These are phyloP conservation scores for Rhabdomys dilectus DNA, from an alignment of 2,113 vertebrate genomes.

Conservation along the genomic window DNA sequence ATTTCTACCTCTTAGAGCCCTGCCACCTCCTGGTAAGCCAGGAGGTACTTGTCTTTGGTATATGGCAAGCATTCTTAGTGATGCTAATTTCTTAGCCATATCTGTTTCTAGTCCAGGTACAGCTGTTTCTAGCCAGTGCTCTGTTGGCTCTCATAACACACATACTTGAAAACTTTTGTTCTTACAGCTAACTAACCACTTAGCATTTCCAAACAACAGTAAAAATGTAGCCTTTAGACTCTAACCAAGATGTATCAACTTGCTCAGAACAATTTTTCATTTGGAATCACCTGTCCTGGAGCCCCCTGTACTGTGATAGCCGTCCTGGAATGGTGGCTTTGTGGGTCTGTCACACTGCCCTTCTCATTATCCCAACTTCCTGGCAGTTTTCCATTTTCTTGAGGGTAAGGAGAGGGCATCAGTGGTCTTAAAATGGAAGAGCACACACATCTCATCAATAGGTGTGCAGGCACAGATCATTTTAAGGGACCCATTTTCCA, in stretches of 20 bases:
- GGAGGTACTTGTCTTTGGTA: background rate
- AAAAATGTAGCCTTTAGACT: background rate
- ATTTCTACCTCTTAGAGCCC: background rate
- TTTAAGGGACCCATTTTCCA: slow-evolving; percentile 48
- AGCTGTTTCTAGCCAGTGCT: background rate
- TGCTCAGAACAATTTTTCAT: background rate
- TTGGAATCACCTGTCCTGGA: background rate
- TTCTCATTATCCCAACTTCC: background rate
- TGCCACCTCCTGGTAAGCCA: background rate
- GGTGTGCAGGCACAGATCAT: background rate
- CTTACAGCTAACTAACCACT: background rate
- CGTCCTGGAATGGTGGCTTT: background rate
- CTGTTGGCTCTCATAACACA: background rate
- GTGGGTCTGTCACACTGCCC: too few relatives aligned
- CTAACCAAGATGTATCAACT: slow-evolving; percentile 12
- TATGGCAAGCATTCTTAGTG: slow-evolving; percentile 13
- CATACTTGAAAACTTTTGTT: background rate
- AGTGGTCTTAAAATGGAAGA: background rate
- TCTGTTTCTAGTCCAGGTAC: background rate
- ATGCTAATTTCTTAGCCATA: background rate
- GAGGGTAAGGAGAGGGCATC: background rate
- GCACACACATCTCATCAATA: background rate
- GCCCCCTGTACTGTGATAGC: background rate
- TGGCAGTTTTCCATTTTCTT: background rate
- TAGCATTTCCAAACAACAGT: slow-evolving; percentile 24